Percentiles rank a stretch among this genome's conserved stretches.
Evolutionary conservation across 2,797 vertebrate genomes (phyloP).

Genomic region (Natrix natrix): DNA sequence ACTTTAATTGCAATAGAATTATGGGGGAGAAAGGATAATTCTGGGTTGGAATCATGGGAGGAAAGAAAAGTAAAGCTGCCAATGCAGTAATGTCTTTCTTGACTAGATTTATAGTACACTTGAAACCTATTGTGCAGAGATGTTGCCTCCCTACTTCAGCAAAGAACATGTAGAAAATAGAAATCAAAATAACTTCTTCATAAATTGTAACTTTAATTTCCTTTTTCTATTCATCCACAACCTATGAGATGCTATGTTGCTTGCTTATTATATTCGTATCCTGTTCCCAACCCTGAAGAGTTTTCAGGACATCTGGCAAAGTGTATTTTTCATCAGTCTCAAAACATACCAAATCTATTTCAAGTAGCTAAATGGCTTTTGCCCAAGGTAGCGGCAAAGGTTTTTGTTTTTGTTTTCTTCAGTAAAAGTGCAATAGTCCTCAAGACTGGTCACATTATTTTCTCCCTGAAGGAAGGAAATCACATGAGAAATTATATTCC

Average conservation of each 20-base stretch:
- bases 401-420: background rate
- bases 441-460: background rate
- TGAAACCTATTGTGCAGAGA: background rate
- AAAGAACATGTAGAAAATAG: background rate
- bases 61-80: background rate
- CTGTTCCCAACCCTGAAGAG: background rate
- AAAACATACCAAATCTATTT: background rate
- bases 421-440: background rate
- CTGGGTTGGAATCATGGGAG: background rate
- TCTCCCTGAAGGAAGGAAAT: background rate
- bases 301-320: background rate
- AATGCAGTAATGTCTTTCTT: background rate
- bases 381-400: background rate
- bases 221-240: background rate
- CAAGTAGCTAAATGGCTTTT: background rate
- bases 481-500: background rate
- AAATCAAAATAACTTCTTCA: background rate
- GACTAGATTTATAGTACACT: background rate
- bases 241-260: background rate
- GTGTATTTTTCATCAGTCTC: background rate
- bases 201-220: background rate
- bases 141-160: background rate
- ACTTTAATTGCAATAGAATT: background rate
- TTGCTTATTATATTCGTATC: background rate
- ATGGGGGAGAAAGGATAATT: background rate